These are phyloP conservation scores for Distichodus sexfasciatus DNA, from an alignment of 2,797 vertebrate genomes.

Conservation along the genomic window DNA sequence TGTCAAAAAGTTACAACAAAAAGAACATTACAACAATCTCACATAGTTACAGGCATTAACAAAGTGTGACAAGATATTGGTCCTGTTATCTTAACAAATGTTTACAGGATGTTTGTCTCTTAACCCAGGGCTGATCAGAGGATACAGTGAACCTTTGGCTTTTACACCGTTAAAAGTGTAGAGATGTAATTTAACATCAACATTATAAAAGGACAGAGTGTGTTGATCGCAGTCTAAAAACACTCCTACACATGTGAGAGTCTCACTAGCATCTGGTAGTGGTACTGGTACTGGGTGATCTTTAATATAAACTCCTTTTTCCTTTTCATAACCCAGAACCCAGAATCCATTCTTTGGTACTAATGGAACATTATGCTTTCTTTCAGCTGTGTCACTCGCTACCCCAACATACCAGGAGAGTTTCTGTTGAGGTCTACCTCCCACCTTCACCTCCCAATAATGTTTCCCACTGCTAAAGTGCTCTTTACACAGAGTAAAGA, in stretches of 20 bases:
- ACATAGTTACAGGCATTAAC: too few relatives aligned
- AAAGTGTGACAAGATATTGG: too few relatives aligned
- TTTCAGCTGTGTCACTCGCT: background rate
- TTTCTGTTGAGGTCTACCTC: background rate
- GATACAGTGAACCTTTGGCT: background rate
- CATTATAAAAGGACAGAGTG: constrained; percentile 30
- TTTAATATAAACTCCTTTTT: background rate
- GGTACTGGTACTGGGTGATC: background rate
- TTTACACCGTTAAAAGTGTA: background rate
- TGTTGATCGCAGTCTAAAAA: constrained; percentile 22
- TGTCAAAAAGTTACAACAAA: too few relatives aligned
- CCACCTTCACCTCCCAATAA: constrained; percentile 28
- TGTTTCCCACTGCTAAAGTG: background rate
- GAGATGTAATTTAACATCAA: constrained; percentile 6
- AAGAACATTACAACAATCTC: too few relatives aligned
- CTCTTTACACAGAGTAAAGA: constrained; percentile 3
- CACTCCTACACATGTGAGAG: constrained; percentile 16
- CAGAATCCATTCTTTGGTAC: constrained; percentile 14
- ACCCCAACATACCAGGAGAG: constrained; percentile 30
- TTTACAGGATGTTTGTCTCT: background rate
- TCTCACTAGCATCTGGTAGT: background rate
- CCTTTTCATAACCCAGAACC: constrained; percentile 24
- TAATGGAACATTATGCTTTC: background rate
- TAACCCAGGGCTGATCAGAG: constrained; percentile 17
- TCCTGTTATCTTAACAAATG: background rate